phyloP scores from a whole-genome alignment of 2,888 invertebrate species.

The Hydriomena furcata region DNA sequence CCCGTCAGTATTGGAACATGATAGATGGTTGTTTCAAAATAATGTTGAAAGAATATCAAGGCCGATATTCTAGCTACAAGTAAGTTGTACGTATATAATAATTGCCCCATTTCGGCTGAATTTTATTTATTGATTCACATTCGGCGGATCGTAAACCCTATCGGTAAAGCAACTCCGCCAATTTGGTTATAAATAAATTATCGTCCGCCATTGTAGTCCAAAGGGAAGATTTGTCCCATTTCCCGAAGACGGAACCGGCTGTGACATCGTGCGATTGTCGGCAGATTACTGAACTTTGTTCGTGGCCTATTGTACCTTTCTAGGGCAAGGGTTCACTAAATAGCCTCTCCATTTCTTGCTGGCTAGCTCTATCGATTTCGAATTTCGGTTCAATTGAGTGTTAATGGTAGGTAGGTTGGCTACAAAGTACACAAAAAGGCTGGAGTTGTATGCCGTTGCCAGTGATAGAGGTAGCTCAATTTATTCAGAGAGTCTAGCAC shows the following conservation, averaged over 20 bases:
- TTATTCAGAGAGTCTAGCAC: too few species aligned
- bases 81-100: too few species aligned
- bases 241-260: slow-evolving; percentile 5
- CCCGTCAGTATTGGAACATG: too few species aligned
- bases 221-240: not conserved
- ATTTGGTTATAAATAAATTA: not conserved
- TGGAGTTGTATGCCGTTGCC: too few species aligned
- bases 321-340: slow-evolving; percentile 9
- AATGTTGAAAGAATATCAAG: too few species aligned
- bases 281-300: slow-evolving; percentile 8
- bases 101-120: too few species aligned
- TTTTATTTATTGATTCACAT: too few species aligned
- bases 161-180: not conserved
- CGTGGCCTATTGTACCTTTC: slow-evolving; percentile 14
- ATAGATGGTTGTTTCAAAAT: too few species aligned
- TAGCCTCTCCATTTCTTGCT: slow-evolving; percentile 18
- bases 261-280: slow-evolving; percentile 18
- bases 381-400: slow-evolving; percentile 5
- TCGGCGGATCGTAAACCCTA: too few species aligned
- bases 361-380: slow-evolving; percentile 1
- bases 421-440: too few species aligned
- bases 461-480: too few species aligned
- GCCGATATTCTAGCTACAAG: too few species aligned
- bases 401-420: not conserved
- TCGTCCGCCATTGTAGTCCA: not conserved